Base-by-base conservation (phyloP, 1,140 invertebrate genomes). In the Copidosoma floridanum region DNA sequence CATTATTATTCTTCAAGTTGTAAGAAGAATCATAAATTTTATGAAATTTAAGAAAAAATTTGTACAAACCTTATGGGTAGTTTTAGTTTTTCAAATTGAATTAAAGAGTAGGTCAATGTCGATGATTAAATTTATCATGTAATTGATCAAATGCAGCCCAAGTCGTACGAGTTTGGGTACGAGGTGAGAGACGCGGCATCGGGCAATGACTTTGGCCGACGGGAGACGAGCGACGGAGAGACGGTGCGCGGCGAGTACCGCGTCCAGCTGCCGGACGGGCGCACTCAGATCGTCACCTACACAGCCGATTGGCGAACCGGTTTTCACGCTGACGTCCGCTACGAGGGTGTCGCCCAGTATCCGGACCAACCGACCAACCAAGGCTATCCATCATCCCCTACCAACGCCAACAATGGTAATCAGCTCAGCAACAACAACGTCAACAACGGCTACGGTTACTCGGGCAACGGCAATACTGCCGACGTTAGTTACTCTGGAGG, bases 91-190 rank as follows among this genome's bases (percentile, higher is more conserved):
- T n/a, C n/a, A n/a, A n/a, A n/a, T n/a, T n/a, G n/a, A n/a, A n/a
- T n/a, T n/a, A n/a, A n/a, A n/a, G n/a, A n/a, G n/a, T n/a, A n/a
- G n/a, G n/a, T n/a, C n/a, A n/a, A n/a, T n/a, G n/a, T n/a, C n/a
- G n/a, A n/a, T n/a, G n/a, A n/a, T n/a, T n/a, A n/a, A n/a, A n/a
- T n/a, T n/a, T n/a, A n/a, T n/a, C n/a, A n/a, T n/a, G n/a, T n/a
- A n/a, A n/a, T n/a, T n/a, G n/a, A n/a, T n/a, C n/a, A n/a, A n/a
- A n/a, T 32, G 29, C 76, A 90, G 88, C 86, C 88, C 14, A 89
- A 89, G 71, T 85, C 89, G 0, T 92, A 91, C 73, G 87, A 90
- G 68, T 92, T 90, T 67, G 88, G 88, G 2, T 92, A 92, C 72
- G 85, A 86, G 20, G 89, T 92, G 35, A 89, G 88, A 68, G 89